phyloP scores from a whole-genome alignment of 2,888 invertebrate genomes.

The Leuctra nigra region DNA sequence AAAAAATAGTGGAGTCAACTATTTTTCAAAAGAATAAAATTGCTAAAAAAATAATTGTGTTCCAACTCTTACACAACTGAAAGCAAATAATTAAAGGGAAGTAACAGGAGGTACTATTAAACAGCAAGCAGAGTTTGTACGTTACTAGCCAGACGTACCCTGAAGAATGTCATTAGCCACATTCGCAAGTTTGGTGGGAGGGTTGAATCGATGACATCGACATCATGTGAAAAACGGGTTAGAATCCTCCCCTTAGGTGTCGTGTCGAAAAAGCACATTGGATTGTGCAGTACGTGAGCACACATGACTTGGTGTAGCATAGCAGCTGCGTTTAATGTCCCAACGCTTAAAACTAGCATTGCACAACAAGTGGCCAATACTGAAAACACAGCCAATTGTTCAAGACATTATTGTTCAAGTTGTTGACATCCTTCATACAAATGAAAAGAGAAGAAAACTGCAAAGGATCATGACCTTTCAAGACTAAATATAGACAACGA shows the following conservation, averaged over 20 bases:
- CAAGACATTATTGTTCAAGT: too few species aligned
- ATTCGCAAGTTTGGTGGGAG: slow-evolving; percentile 39
- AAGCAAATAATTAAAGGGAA: too few species aligned
- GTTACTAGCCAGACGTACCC: slow-evolving; percentile 37
- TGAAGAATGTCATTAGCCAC: slow-evolving; percentile 37
- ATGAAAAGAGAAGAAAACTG: too few species aligned
- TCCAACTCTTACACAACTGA: too few species aligned
- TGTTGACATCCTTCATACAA: too few species aligned
- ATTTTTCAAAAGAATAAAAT: too few species aligned
- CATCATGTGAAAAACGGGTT: slow-evolving; percentile 52
- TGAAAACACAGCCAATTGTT: slow-evolving; percentile 9
- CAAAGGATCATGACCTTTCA: too few species aligned
- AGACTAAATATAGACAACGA: too few species aligned
- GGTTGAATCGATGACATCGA: slow-evolving; percentile 48
- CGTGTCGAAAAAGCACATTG: slow-evolving; percentile 68
- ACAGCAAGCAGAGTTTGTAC: too few species aligned
- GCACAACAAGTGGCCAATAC: slow-evolving; percentile 6
- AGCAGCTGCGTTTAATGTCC: slow-evolving; percentile 52
- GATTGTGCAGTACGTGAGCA: slow-evolving; percentile 50
- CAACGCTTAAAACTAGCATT: slow-evolving; percentile 43
- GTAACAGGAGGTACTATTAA: too few species aligned
- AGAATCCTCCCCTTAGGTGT: slow-evolving; percentile 71
- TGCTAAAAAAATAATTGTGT: too few species aligned
- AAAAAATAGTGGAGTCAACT: too few species aligned
- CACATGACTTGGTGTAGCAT: slow-evolving; percentile 53